Evolutionary conservation across 2,888 invertebrate species (phyloP).

Genomic region (Rhaphigaster nebulosa): DNA sequence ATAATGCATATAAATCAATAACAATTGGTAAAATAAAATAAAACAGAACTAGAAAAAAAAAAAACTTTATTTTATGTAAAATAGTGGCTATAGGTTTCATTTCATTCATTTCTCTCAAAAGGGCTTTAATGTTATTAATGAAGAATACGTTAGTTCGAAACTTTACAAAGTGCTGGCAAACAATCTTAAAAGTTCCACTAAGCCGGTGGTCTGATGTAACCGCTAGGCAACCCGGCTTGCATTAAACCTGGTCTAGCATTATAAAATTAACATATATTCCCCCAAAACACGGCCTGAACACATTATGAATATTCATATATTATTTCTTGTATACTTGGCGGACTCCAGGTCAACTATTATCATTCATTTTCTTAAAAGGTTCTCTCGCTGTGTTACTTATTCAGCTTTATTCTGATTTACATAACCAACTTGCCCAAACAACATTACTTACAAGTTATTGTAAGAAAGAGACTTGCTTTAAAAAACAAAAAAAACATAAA

Average conservation of each 20-base stretch:
- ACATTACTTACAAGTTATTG: neutral
- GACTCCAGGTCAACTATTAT: neutral
- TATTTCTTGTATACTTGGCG: neutral
- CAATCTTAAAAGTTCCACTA: neutral
- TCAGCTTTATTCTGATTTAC: neutral
- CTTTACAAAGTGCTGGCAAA: constrained; percentile 1
- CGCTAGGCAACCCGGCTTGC: neutral
- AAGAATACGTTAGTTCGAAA: neutral
- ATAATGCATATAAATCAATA: too few species aligned
- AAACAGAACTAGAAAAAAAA: too few species aligned
- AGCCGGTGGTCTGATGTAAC: neutral
- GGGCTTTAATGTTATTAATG: neutral
- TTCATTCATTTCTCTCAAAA: neutral
- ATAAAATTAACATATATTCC: constrained; percentile 35
- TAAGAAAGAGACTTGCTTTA: neutral
- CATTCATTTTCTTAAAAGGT: neutral
- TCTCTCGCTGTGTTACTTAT: neutral
- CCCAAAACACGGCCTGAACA: neutral
- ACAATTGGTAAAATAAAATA: too few species aligned
- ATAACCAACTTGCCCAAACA: neutral
- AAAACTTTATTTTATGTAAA: too few species aligned
- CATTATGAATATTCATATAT: constrained; percentile 13
- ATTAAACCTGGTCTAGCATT: constrained; percentile 17
- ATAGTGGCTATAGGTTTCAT: too few species aligned
- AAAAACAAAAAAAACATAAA: too few species aligned